Conservation (phyloP, 2,797 vertebrate species). For the Phoebastria nigripes region DNA sequence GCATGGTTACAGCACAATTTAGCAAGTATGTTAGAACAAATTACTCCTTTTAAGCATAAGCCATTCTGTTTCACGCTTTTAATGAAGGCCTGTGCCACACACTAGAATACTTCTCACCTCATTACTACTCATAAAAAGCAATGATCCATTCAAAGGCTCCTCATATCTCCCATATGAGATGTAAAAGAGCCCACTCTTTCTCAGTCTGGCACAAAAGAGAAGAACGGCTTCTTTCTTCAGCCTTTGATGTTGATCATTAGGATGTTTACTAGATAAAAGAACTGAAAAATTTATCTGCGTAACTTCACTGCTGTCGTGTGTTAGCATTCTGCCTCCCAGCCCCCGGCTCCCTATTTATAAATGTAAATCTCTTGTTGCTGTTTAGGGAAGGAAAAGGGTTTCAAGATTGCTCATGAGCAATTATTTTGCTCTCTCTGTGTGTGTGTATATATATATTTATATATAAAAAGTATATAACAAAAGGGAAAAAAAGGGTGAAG, state of each 20-base stretch:
- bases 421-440: not conserved
- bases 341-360: slow-evolving; percentile 34
- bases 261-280: slow-evolving; percentile 82
- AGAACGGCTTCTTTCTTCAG: slow-evolving; percentile 56
- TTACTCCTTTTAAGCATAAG: slow-evolving; percentile 80
- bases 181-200: slow-evolving; percentile 67
- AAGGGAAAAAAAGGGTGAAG: not conserved
- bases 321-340: slow-evolving; percentile 53
- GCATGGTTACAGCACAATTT: slow-evolving; percentile 76
- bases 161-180: slow-evolving; percentile 78
- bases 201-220: slow-evolving; percentile 65
- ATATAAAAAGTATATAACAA: not conserved
- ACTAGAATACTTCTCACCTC: slow-evolving; percentile 88
- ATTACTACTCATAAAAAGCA: slow-evolving; percentile 87
- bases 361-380: slow-evolving; percentile 38
- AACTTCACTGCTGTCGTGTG: slow-evolving; percentile 73
- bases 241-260: slow-evolving; percentile 83
- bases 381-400: slow-evolving; percentile 31
- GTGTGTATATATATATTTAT: not conserved
- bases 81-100: slow-evolving; percentile 85
- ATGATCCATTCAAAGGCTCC: slow-evolving; percentile 81
- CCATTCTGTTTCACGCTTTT: slow-evolving; percentile 81
- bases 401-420: not conserved
- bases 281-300: slow-evolving; percentile 76
- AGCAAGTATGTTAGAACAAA: slow-evolving; percentile 82